A percentile compares a stretch with the other conserved stretches of the same genome.
Conservation (phyloP, 2,113 vertebrate genomes). For the Eleginops maclovinus region DNA sequence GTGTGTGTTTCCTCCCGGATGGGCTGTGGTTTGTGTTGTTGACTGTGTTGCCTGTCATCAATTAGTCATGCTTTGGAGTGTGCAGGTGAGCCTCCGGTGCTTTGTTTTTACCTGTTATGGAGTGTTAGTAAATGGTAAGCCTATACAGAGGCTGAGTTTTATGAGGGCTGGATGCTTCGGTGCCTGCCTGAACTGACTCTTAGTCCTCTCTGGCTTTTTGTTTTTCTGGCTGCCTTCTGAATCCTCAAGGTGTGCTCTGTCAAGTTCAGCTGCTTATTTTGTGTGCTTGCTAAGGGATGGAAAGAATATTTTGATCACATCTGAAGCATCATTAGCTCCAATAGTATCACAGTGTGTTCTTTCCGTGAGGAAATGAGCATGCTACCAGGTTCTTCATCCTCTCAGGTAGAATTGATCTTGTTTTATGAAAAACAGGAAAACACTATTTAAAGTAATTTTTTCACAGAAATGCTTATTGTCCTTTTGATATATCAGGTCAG, state of each 20-base stretch:
- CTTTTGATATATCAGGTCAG: conserved; percentile 23
- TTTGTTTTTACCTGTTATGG: conserved; percentile 31
- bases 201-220: neutral
- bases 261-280: conserved; percentile 24
- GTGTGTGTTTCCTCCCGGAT: conserved; percentile 6
- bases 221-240: neutral
- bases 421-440: conserved; percentile 20
- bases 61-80: conserved; percentile 52
- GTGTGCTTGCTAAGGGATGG: conserved; percentile 10
- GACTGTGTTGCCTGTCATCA: conserved; percentile 36
- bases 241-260: neutral
- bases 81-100: conserved; percentile 36
- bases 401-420: conserved; percentile 13
- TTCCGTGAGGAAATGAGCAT: conserved; percentile 48
- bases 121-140: neutral
- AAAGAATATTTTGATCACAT: conserved; percentile 25
- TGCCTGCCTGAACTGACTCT: neutral
- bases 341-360: conserved; percentile 5
- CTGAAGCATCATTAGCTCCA: neutral
- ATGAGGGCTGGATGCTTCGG: neutral
- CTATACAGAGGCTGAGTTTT: neutral
- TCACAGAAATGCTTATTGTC: conserved; percentile 2
- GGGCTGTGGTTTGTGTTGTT: conserved; percentile 18
- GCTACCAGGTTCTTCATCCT: conserved; percentile 19
- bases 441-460: conserved; percentile 36